These are phyloP conservation scores for Lobophora halterata DNA, from an alignment of 2,888 invertebrate genomes.

Conservation along the genomic window DNA sequence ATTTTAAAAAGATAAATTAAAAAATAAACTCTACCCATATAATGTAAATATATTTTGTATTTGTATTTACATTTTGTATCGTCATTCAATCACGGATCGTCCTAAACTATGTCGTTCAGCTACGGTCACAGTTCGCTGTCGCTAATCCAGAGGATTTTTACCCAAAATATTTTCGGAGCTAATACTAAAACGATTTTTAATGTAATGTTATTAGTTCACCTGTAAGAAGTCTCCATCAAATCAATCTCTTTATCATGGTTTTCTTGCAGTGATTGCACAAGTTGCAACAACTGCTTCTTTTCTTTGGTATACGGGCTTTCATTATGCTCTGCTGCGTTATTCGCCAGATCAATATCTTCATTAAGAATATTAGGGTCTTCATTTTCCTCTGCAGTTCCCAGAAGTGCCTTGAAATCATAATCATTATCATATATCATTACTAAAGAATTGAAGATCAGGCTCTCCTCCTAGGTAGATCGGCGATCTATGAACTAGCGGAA, in stretches of 20 bases:
- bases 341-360: constrained; percentile 28
- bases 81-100: too few species aligned
- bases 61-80: too few species aligned
- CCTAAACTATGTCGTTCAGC: too few species aligned
- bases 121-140: too few species aligned
- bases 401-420: constrained; percentile 51
- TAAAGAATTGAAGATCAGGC: too few species aligned
- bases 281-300: constrained; percentile 66
- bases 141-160: too few species aligned
- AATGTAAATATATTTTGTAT: too few species aligned
- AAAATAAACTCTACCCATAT: background rate
- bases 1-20: too few species aligned
- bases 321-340: constrained; percentile 35
- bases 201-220: constrained; percentile 66
- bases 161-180: too few species aligned
- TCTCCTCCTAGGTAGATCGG: too few species aligned
- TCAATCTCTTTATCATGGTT: constrained; percentile 83
- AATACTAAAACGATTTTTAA: too few species aligned
- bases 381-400: constrained; percentile 43
- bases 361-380: constrained; percentile 35
- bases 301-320: constrained; percentile 57
- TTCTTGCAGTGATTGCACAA: constrained; percentile 77
- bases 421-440: background rate
- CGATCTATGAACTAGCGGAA: too few species aligned
- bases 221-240: constrained; percentile 82